phyloP scores from a whole-genome alignment of 1,140 invertebrate genomes.

The Temnothorax curvispinosus region DNA sequence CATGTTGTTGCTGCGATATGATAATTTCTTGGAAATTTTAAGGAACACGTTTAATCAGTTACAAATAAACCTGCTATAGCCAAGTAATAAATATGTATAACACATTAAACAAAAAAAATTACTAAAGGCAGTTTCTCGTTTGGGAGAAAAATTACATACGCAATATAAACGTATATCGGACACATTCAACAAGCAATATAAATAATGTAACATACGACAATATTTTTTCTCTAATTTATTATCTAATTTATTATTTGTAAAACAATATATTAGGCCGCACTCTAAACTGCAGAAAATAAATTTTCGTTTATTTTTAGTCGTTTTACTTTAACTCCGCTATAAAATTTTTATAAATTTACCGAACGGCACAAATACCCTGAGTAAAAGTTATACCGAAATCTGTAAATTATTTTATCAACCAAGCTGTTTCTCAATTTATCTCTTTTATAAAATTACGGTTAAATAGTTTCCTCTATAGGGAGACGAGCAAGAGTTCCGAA shows the following conservation, averaged over 20 bases:
- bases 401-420: neutral
- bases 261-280: neutral
- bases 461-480: neutral
- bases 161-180: neutral
- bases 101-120: neutral
- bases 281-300: neutral
- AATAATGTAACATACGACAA: neutral
- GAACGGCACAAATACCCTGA: neutral
- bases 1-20: neutral
- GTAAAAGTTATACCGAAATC: neutral
- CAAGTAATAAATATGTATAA: neutral
- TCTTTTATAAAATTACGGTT: neutral
- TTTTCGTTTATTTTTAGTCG: neutral
- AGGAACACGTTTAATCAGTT: neutral
- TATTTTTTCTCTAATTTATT: constrained; percentile 4
- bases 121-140: neutral
- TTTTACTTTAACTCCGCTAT: neutral
- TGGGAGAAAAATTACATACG: neutral
- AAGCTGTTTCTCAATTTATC: neutral
- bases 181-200: neutral
- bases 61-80: neutral
- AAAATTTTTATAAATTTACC: constrained; percentile 1
- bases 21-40: neutral
- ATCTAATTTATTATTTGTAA: neutral
- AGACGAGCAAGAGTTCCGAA: neutral